Base-by-base conservation (phyloP, 2,797 vertebrate genomes). In the Anguilla pacifica region DNA sequence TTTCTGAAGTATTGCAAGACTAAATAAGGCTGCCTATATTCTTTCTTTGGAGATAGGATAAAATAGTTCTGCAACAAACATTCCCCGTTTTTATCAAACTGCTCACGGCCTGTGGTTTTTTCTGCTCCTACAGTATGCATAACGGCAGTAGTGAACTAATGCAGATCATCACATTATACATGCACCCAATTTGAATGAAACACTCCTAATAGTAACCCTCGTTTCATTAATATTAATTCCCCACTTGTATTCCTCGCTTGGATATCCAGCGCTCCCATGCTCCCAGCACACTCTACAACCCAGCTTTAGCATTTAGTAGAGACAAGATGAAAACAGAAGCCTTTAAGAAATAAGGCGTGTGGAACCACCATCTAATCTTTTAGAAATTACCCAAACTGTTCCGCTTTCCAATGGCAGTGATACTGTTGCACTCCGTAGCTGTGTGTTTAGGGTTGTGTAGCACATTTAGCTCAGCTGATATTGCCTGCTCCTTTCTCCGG, bases 211-310 rank as follows among this genome's bases (percentile, higher is more conserved):
- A 43, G 35, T 43, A 17, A 43, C 5, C 17, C 35, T 17, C 31
- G 43, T 79, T 79, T 79, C 31, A 79, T 39, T 79, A 79, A 43
- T 79, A 79, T 79, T n/a, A 79, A 79, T 79, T 39, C 13, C 15
- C 39, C 15, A 79, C 10, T 15, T 10, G 10, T 25, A 61, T 17
- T 61, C 17, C 64, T 28, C 0, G 10, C 43, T 0, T 46, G 35
- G 35, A 79, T 43, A 22, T 19, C 4, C 74, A 3, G 13, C 35
- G 72, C 31, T 17, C 31, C 31, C 72, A 35, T 19, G 15, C 35
- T 46, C 74, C 39, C 39, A 19, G 35, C 35, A 35, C 72, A 17
- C 72, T 4, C 13, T 67, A 67, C 25, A 1, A n/a, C 61, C 61
- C 61, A n/a, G 22, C 19, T 17, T 61, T 0, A 61, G 59, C 59